phyloP scores from a whole-genome alignment of 2,113 vertebrate species.

The Lophochroa leadbeateri region DNA sequence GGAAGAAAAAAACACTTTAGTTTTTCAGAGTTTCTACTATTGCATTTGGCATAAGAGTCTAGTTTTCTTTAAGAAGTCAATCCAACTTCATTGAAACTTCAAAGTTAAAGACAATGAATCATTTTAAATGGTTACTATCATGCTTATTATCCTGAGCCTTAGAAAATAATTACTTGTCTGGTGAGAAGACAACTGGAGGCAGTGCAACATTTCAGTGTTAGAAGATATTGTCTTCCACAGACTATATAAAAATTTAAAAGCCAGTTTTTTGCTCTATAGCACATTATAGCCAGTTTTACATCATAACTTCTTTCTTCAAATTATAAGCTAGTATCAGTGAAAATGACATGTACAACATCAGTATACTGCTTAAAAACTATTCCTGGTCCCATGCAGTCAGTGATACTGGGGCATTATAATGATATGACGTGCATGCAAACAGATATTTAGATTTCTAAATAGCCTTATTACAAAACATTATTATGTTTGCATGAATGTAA shows the following conservation, averaged over 20 bases:
- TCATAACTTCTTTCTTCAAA: not conserved
- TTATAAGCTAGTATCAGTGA: not conserved
- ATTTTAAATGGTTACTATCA: constrained; percentile 9
- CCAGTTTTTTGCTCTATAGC: not conserved
- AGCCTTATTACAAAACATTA: not conserved
- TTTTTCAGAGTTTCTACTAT: not conserved
- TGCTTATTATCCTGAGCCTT: not conserved
- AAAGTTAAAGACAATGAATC: constrained; percentile 40
- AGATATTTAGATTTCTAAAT: not conserved
- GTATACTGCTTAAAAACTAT: not conserved
- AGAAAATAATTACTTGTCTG: constrained; percentile 48
- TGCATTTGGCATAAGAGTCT: not conserved
- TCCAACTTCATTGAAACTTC: not conserved
- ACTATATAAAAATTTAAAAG: not conserved
- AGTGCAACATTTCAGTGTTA: not conserved
- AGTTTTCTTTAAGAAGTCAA: not conserved
- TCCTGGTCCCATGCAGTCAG: not conserved
- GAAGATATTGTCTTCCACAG: not conserved
- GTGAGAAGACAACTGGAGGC: not conserved
- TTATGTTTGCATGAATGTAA: not conserved
- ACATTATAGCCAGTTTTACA: not conserved
- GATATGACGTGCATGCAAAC: not conserved
- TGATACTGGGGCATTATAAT: not conserved
- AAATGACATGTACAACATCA: not conserved
- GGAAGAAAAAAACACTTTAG: not conserved